These are phyloP conservation scores for Seriola aureovittata DNA, from an alignment of 2,113 vertebrate genomes.

Conservation along the genomic window DNA sequence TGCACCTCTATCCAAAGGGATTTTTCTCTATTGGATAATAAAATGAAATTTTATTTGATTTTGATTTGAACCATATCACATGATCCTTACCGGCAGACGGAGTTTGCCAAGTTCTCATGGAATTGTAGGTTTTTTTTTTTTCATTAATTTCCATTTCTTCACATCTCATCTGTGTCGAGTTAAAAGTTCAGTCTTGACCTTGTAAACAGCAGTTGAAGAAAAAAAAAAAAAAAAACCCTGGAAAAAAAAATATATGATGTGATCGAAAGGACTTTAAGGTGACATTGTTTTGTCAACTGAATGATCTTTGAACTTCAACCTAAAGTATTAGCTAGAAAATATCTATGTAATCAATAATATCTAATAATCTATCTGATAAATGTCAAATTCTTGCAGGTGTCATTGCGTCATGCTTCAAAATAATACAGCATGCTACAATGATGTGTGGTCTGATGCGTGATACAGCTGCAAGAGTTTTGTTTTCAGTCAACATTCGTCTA, in stretches of 20 bases:
- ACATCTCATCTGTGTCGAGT: too few species aligned
- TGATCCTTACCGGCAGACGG: not conserved
- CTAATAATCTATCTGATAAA: too few species aligned
- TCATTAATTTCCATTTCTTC: not conserved
- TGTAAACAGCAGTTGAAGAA: not conserved
- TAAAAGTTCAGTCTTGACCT: not conserved
- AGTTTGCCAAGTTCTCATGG: not conserved
- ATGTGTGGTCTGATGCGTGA: conserved; percentile 27
- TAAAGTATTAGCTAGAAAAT: not conserved
- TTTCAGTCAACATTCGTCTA: not conserved
- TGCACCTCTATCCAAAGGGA: not conserved
- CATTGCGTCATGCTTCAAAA: conserved; percentile 15
- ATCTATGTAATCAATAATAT: too few species aligned
- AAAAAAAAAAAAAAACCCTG: not conserved
- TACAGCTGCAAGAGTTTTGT: conserved; percentile 11
- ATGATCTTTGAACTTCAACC: not conserved
- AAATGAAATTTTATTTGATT: conserved; percentile 9
- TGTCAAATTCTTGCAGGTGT: not conserved
- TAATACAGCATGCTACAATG: not conserved
- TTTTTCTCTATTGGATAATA: not conserved
- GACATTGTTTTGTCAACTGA: not conserved
- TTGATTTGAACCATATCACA: conserved; percentile 2
- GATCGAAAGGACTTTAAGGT: not conserved
- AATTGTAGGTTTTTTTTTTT: too few species aligned
- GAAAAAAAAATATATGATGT: not conserved